phyloP scores from a whole-genome alignment of 2,113 vertebrate genomes.

The Muntiacus muntjak region DNA sequence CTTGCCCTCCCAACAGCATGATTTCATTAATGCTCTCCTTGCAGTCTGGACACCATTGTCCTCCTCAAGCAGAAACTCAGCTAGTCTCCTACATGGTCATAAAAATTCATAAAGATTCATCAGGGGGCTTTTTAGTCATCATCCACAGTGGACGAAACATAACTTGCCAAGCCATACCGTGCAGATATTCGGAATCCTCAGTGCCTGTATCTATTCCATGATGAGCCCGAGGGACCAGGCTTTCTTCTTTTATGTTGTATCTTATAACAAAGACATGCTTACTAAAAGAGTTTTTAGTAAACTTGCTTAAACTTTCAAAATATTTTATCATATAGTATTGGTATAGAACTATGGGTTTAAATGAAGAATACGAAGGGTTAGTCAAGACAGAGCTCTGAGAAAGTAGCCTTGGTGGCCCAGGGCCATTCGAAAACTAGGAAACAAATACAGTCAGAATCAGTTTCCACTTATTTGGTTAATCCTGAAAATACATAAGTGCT shows the following conservation, averaged over 20 bases:
- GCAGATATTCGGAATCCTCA: not conserved
- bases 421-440: constrained; percentile 35
- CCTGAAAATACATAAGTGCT: constrained; percentile 51
- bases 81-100: not conserved
- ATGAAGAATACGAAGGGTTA: not conserved
- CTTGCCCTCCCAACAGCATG: not conserved
- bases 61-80: not conserved
- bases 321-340: not conserved
- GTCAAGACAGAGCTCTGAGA: not conserved
- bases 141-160: not conserved
- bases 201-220: not conserved
- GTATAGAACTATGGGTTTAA: not conserved
- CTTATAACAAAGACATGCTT: constrained; percentile 14
- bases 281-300: constrained; percentile 27
- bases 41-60: not conserved
- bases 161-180: not conserved
- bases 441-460: constrained; percentile 11
- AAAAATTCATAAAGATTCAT: not conserved
- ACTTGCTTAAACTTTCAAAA: constrained; percentile 29
- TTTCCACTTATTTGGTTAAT: constrained; percentile 63
- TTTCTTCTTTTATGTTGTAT: not conserved
- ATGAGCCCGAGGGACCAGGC: not conserved
- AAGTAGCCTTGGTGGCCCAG: not conserved
- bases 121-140: not conserved
- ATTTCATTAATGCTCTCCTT: not conserved